Evolutionary conservation across 1,140 invertebrate genomes (phyloP), one percentile per base, ranked within the genome.

Genomic region (Ridgeia piscesae): DNA sequence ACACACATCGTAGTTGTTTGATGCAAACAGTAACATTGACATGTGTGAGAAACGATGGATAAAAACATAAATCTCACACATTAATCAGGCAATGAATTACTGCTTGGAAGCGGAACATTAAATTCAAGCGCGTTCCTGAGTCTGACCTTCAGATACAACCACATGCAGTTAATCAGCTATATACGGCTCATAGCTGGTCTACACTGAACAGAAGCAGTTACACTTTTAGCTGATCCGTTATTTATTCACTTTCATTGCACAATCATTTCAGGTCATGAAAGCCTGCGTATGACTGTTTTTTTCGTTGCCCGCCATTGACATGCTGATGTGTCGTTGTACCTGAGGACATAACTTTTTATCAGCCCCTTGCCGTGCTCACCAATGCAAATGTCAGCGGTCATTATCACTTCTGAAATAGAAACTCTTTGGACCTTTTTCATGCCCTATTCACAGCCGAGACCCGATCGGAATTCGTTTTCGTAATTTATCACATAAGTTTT

Each of bases 401-500:
- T 77, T 77, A 77, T 31, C 27, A 77, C 58, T 77, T 77, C 58
- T 1, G 58, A 77, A 77, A 77, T 77, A 77, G 58, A 8, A 77
- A 77, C 58, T 77, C 58, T n/a, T n/a, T 77, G 58, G 58, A 21
- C 58, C 4, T 77, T 77, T 77, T 77, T 77, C 0, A 77, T 31
- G 58, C 58, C 27, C 11, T 77, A 77, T 77, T 0, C 58, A 21
- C 17, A 1, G 58, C 17, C 27, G 2, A 77, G 58, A 77, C 27
- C 11, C 17, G 27, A 2, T 0, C 58, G 2, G 58, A 77, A 77
- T 77, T 77, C 6, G 2, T 77, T 77, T 77, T 77, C 58, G 2
- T 77, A 77, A 77, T 77, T 77, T 77, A 77, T 77, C 58, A 77
- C 58, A 77, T 77, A 77, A 77, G 58, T 77, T 77, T 77, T 21